Evolutionary conservation across 2,888 invertebrate species (phyloP), one percentile per base, ranked within the genome.

Genomic region (Apotomis capreana): DNA sequence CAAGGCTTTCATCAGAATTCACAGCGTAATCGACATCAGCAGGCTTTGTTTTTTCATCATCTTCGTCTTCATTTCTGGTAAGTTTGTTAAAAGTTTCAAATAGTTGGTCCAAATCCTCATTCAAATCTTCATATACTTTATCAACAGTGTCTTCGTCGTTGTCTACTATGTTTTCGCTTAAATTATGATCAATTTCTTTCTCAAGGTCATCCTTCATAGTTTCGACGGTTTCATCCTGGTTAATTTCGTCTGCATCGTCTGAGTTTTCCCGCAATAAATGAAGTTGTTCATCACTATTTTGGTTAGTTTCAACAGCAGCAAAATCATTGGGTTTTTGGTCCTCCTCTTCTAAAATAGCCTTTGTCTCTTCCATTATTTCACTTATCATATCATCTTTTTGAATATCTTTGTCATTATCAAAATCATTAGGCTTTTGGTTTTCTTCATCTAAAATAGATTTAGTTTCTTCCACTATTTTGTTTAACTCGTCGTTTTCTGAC

Each of bases 71-170:
- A 6, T 71, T 74, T 12, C 81, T 78, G 13, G 74, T 77, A 9
- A 90, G 78, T 77, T 89, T 87, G 10, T 84, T 78, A 67, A 85
- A 76, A 12, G 86, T 87, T 64, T 84, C 84, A 69, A 87, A 81
- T 40, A 91, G 75, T 69, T 84, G 82, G 13, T 84, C 81, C 49
- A 90, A 81, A 75, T 91, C 87, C 15, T 80, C 80, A 72, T 87
- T 81, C 8, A 91, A 78, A 68, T 90, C 89, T 26, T 77, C 76
- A 61, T 85, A 84, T 3, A 81, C 82, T 75, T 85, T 82, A 5
- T 83, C 82, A 1, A 82, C 81, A 0, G 80, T 81, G 36, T 87
- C 87, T 64, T 86, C 85, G 46, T 79, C 80, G 15, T 73, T 57
- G 26, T 73, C 55, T 46, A 26, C 36, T 12, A 9, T n/a, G 13